These are phyloP conservation scores for Echinops telfairi DNA, from an alignment of 2,113 vertebrate species.

Conservation along the genomic window DNA sequence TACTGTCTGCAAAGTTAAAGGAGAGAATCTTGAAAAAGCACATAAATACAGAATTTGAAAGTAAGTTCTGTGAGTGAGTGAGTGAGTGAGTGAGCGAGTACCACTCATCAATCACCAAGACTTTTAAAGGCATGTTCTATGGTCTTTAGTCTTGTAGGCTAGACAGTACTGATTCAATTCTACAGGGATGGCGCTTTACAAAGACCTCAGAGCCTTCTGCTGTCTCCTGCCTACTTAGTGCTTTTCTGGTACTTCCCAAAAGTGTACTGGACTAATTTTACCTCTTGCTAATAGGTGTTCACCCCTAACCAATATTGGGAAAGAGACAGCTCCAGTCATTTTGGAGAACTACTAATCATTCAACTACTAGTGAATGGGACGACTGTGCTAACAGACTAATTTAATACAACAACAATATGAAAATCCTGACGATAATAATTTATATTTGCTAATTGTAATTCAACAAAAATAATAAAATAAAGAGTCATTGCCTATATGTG, in stretches of 20 bases:
- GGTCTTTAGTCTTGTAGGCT: neutral
- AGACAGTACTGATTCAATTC: neutral
- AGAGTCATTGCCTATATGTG: neutral
- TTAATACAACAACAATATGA: constrained; percentile 7
- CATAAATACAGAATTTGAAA: neutral
- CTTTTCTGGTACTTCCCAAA: neutral
- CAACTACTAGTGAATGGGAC: neutral
- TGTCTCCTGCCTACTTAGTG: neutral
- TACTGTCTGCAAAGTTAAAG: constrained; percentile 90
- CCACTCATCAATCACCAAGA: neutral
- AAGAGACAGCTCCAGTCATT: neutral
- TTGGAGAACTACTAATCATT: constrained; percentile 8
- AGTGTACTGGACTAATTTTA: neutral
- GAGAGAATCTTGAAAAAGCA: constrained; percentile 54
- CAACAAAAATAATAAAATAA: neutral
- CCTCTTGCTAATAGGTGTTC: neutral
- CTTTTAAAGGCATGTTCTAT: neutral
- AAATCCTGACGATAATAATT: constrained; percentile 38
- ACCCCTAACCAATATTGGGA: neutral
- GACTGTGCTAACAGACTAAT: neutral
- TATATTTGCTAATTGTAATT: neutral
- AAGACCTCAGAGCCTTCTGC: neutral
- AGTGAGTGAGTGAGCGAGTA: neutral
- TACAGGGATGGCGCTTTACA: neutral
- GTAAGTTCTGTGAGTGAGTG: neutral